A percentile compares a stretch with the other conserved stretches of the same genome.
Evolutionary conservation across 2,797 vertebrate genomes (phyloP).

Genomic region (Acanthiza pusilla): DNA sequence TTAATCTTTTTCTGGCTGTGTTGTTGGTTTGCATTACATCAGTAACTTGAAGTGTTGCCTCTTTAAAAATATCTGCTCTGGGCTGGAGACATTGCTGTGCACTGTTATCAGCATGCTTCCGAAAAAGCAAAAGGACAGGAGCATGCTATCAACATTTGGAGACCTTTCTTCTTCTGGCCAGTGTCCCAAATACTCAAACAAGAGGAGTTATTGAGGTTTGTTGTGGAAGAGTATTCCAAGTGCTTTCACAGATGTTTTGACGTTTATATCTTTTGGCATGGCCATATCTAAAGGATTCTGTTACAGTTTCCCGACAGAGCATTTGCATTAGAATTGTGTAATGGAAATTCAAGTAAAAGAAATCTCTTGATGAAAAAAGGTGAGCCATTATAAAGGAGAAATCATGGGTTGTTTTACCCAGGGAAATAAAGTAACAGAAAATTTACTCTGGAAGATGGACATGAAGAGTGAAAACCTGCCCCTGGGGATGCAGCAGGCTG

Average conservation of each 20-base stretch:
- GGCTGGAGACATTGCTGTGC: not conserved
- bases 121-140: not conserved
- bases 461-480: not conserved
- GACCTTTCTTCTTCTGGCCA: not conserved
- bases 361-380: not conserved
- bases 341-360: conserved; percentile 1
- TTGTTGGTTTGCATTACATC: not conserved
- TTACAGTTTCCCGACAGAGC: not conserved
- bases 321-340: not conserved
- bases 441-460: not conserved
- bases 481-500: not conserved
- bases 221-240: not conserved
- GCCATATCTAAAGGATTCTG: not conserved
- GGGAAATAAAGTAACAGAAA: not conserved
- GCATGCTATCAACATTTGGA: not conserved
- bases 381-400: not conserved
- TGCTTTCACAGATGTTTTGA: not conserved
- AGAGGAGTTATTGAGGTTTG: not conserved
- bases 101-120: not conserved
- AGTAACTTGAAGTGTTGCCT: not conserved
- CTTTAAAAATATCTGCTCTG: not conserved
- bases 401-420: not conserved
- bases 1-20: not conserved
- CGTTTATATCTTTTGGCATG: not conserved
- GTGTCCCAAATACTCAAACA: not conserved